Percentiles rank a stretch among this genome's conserved stretches.
phyloP scores from a whole-genome alignment of 2,888 invertebrate species.

The Polyommatus icarus region DNA sequence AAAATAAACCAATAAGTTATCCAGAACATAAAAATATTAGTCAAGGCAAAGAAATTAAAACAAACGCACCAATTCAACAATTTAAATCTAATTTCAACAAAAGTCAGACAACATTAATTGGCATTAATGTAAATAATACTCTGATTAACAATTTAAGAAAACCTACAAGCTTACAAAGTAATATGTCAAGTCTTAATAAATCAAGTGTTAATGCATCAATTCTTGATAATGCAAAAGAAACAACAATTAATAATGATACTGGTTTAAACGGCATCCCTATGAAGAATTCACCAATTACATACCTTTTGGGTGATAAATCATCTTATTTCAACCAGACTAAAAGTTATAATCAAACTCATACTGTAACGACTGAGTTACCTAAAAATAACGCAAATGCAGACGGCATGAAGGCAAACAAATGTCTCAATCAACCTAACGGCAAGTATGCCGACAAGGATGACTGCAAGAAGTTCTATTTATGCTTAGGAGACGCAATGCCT shows the following conservation, averaged over 20 bases:
- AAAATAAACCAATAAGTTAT: background rate
- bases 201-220: background rate
- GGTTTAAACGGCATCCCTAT: background rate
- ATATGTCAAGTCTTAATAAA: background rate
- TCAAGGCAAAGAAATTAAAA: background rate
- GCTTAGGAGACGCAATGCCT: constrained; percentile 57
- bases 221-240: background rate
- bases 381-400: background rate
- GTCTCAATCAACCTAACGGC: constrained; percentile 57
- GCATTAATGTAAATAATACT: background rate
- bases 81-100: background rate
- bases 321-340: background rate
- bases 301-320: background rate
- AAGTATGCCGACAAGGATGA: constrained; percentile 69
- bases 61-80: background rate
- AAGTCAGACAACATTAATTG: background rate
- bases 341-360: constrained; percentile 1
- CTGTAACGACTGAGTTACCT: background rate
- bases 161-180: background rate
- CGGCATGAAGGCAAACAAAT: constrained; percentile 42
- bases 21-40: background rate
- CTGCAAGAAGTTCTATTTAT: constrained; percentile 77
- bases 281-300: background rate
- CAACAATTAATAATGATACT: background rate
- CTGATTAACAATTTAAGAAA: background rate